Evolutionary conservation across 2,113 vertebrate genomes (phyloP).

Genomic region (Ictidomys tridecemlineatus): DNA sequence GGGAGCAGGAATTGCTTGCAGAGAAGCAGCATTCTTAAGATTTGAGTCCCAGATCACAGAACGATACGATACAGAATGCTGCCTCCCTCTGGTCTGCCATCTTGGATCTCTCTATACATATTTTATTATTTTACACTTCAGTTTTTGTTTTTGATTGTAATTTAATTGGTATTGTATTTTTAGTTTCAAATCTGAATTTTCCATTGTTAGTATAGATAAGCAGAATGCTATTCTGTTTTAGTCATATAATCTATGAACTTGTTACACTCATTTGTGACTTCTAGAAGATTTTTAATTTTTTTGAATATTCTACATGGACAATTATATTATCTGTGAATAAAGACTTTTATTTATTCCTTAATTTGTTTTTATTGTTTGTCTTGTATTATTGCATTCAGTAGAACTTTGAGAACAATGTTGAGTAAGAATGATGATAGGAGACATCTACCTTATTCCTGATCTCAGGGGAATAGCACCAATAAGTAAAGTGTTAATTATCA

Average conservation of each 20-base stretch:
- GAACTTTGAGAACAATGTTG: background rate
- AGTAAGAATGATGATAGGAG: background rate
- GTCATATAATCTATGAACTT: background rate
- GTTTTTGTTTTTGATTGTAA: background rate
- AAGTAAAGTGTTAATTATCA: background rate
- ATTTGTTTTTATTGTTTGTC: background rate
- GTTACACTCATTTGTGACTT: background rate
- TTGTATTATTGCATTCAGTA: background rate
- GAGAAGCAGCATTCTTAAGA: no score
- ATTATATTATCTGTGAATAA: background rate
- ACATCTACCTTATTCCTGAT: background rate
- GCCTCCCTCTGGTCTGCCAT: no score
- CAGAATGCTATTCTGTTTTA: background rate
- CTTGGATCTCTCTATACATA: background rate
- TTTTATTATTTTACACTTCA: background rate
- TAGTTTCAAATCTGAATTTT: background rate
- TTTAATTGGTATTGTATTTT: background rate
- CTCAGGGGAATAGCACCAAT: background rate
- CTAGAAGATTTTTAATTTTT: background rate
- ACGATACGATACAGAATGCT: no score
- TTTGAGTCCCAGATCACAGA: no score
- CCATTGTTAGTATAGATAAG: background rate
- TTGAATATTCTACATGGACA: background rate
- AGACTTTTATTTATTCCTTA: background rate
- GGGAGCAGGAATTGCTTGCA: no score